Conservation (phyloP, 2,888 invertebrate species). For the Atrina japonica region DNA sequence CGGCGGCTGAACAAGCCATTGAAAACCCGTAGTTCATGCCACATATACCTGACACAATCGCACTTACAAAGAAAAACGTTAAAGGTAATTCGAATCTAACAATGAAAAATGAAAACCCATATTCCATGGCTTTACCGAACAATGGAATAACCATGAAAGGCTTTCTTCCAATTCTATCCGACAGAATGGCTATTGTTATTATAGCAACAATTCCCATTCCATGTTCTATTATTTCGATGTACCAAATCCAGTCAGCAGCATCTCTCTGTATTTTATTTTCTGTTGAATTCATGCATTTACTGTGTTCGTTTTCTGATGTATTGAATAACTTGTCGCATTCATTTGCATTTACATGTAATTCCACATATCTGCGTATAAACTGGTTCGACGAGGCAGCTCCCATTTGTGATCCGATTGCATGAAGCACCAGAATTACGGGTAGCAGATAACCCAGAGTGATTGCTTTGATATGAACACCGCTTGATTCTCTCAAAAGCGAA, state of each 20-base stretch:
- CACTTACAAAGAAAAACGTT: constrained; percentile 23
- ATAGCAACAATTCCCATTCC: constrained; percentile 14
- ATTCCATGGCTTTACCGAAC: constrained; percentile 10
- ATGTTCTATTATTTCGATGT: constrained; percentile 15
- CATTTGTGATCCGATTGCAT: too few species aligned
- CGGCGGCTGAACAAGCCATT: constrained; percentile 9
- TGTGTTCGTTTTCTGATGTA: too few species aligned
- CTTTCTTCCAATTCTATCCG: constrained; percentile 30
- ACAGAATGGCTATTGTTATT: constrained; percentile 16
- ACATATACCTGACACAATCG: constrained; percentile 5
- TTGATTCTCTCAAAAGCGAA: too few species aligned
- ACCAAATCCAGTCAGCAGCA: constrained; percentile 26
- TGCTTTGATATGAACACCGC: too few species aligned
- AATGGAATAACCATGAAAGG: constrained; percentile 13
- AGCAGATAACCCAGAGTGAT: too few species aligned
- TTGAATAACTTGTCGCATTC: too few species aligned
- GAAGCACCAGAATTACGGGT: too few species aligned
- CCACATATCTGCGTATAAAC: too few species aligned
- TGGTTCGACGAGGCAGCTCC: too few species aligned
- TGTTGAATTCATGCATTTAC: too few species aligned
- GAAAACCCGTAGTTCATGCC: constrained; percentile 23
- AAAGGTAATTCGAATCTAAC: constrained; percentile 18
- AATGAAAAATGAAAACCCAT: neutral
- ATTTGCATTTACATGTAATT: too few species aligned
- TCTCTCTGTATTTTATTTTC: constrained; percentile 9